Percentiles rank a stretch among this genome's conserved stretches.
Conservation (phyloP, 2,888 invertebrate species). For the Ophion obscuratus region DNA sequence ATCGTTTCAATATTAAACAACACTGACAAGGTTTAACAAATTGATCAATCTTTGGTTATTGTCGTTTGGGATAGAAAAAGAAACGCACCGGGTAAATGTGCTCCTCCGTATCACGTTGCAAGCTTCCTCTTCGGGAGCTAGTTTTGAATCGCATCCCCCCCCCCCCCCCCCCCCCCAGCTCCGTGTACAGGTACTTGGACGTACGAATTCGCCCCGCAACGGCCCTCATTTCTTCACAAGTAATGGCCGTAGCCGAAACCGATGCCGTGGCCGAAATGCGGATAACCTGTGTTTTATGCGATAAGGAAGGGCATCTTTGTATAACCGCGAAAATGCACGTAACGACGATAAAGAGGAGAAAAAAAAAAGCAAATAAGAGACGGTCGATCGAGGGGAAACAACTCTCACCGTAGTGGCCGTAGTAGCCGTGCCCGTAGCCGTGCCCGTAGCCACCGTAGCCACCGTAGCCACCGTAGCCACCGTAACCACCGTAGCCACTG, state of each 20-base stretch:
- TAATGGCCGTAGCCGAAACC: constrained; percentile 75
- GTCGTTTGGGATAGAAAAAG: not conserved
- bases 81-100: no score
- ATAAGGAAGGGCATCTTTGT: constrained; percentile 9
- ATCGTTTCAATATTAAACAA: not conserved
- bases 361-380: not conserved
- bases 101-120: no score
- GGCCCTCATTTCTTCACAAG: constrained; percentile 12
- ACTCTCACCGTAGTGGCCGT: constrained; percentile 61
- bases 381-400: not conserved
- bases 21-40: no score
- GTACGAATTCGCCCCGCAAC: constrained; percentile 35
- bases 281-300: constrained; percentile 55
- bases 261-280: constrained; percentile 73
- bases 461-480: constrained; percentile 62
- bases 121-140: no score
- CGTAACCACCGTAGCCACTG: constrained; percentile 70
- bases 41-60: no score
- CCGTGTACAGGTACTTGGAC: no score
- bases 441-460: constrained; percentile 57
- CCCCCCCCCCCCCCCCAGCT: no score
- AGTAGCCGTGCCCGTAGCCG: constrained; percentile 51
- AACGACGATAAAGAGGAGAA: not conserved
- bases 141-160: constrained; percentile 8
- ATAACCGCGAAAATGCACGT: constrained; percentile 14